Evolutionary conservation across 1,140 invertebrate species (phyloP).

Genomic region (Heliconius hermathena): DNA sequence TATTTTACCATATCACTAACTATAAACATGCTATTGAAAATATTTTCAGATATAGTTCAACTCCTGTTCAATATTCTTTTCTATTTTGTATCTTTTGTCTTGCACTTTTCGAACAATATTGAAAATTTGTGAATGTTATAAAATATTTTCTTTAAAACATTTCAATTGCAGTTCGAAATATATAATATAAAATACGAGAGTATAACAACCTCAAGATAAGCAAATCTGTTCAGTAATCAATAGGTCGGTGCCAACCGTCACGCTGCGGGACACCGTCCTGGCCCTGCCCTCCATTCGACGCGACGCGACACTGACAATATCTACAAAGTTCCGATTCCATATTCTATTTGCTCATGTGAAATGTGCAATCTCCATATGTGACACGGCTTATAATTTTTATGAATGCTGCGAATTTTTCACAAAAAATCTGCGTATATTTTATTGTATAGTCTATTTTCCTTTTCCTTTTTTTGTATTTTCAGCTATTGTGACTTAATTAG

Average conservation of each 20-base stretch:
- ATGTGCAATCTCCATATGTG: slow-evolving; percentile 5
- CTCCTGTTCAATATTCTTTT: too few species aligned
- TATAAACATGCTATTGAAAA: too few species aligned
- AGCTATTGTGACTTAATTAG: not conserved
- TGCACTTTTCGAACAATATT: not conserved
- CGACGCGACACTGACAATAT: too few species aligned
- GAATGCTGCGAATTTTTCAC: not conserved
- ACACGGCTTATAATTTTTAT: slow-evolving; percentile 6
- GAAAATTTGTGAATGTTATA: not conserved
- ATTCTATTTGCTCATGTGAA: slow-evolving; percentile 12
- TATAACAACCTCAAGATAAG: slow-evolving; percentile 2
- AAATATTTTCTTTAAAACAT: not conserved
- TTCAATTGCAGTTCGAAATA: not conserved
- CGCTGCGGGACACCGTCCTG: slow-evolving; percentile 10
- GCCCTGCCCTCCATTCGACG: not conserved
- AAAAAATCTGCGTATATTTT: too few species aligned
- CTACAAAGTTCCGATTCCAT: not conserved
- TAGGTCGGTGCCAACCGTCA: slow-evolving; percentile 13
- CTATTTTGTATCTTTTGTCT: not conserved
- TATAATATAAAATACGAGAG: not conserved
- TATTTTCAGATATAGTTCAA: too few species aligned
- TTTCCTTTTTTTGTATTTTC: not conserved
- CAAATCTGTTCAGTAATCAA: slow-evolving; percentile 12
- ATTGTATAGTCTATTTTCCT: not conserved
- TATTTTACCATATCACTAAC: too few species aligned